Base-by-base conservation (phyloP, 2,888 invertebrate species). In the Phania funesta region DNA sequence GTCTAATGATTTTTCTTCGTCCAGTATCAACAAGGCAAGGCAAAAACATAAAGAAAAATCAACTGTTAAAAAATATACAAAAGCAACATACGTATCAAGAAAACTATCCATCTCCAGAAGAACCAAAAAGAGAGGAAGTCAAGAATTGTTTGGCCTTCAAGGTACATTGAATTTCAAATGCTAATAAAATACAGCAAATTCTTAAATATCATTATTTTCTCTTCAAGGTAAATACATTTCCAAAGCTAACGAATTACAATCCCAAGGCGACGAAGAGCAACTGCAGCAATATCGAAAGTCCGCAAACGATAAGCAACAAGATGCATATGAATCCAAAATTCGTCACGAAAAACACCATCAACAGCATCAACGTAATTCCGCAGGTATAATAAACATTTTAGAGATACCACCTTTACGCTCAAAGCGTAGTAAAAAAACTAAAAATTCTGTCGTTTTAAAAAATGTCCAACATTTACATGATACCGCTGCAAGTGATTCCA, bases 141-240 rank as follows among this genome's bases (percentile, higher is more conserved):
- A 86, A 3, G 87, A 89, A 46, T 85, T 88, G 84, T 89, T 89
- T 85, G 88, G 88, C 4, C 85, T 84, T 7, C 89, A 87, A 73
- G 84, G 84, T 84, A 81, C 35, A 22, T 0, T 20, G 26, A 29
- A 24, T 38, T 8, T 13, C 7, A 18, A 24, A 26, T 11, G 1
- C 2, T 38, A 13, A 11, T 5, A 50, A 48, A 32, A 18, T 0
- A 0, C 13, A 18, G 1, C n/a, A 11, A 24, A 38, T 18, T 13
- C 7, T 13, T 20, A 26, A 68, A 22, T 56, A 5, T 18, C 13
- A 16, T 29, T 18, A 38, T 41, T 16, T 75, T 8, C 46, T 50
- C 46, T 58, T 73, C 32, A 44, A 85, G 85, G 85, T 13, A 84
- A 84, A 70, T 85, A 83, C 38, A 82, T 38, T 56, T 44, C 46